Evolutionary conservation across 2,113 vertebrate species (phyloP).

Genomic region (Varanus komodoensis): DNA sequence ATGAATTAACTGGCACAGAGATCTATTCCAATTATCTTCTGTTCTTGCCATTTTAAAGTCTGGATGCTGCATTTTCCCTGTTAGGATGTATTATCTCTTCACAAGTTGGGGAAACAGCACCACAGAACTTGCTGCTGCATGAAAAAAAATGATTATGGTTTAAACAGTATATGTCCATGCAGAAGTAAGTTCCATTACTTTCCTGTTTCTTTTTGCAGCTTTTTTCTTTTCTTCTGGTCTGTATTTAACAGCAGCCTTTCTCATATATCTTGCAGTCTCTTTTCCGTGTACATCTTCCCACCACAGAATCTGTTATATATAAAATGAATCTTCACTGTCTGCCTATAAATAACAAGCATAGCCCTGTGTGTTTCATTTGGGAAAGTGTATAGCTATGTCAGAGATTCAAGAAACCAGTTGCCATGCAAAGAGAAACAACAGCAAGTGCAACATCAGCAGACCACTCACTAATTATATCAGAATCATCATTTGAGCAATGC

Average conservation of each 20-base stretch:
- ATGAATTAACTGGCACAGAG: neutral
- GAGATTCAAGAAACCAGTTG: neutral
- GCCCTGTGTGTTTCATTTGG: neutral
- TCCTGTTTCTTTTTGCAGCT: neutral
- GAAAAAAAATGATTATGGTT: too few relatives aligned
- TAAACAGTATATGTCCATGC: neutral
- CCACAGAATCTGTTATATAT: neutral
- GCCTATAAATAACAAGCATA: neutral
- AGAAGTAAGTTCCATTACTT: neutral
- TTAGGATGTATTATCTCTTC: neutral
- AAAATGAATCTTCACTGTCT: neutral
- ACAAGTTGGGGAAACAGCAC: neutral
- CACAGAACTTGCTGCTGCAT: too few relatives aligned
- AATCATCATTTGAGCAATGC: slow-evolving; percentile 33
- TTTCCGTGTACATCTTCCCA: neutral
- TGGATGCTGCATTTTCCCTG: neutral
- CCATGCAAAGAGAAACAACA: neutral
- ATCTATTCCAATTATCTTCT: neutral
- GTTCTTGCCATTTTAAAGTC: neutral
- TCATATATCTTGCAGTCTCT: neutral
- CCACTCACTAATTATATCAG: neutral
- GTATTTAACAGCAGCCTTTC: neutral
- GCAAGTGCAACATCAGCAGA: neutral
- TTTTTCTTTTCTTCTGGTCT: neutral
- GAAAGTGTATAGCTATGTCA: neutral